Base-by-base conservation (phyloP, 2,888 invertebrate species). In the Flexamia atlantica region DNA sequence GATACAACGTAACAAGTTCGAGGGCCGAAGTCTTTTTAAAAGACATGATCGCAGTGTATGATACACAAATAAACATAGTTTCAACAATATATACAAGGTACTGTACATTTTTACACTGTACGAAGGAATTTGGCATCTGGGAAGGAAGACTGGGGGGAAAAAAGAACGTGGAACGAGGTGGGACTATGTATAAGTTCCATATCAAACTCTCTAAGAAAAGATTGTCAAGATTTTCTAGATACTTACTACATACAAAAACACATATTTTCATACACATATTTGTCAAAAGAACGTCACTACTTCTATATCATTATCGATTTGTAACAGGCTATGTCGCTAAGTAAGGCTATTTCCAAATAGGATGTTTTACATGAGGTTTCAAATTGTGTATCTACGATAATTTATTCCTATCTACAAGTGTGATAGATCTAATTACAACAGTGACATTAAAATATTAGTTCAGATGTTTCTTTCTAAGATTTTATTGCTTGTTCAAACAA, bases 171-270 rank as follows among this genome's bases (percentile, higher is more conserved):
- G 50, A 25, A 46, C 23, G 46, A 1, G 50, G 50, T 28, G 7
- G 50, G 36, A 5, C 12, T 40, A 23, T 36, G 50, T 50, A 76
- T 76, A 76, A 46, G 28, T 76, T 50, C 20, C 25, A 46, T 76
- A 76, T 50, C 76, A 76, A 76, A 76, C 76, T 76, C 50, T 7
- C 76, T 76, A 76, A 76, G 76, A 76, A 76, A 50, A 76, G 76
- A 76, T 76, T 76, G 76, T 76, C 76, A 76, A 76, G 76, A 76
- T 76, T 46, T 7, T 50, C 76, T 76, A 76, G 28, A 46, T 76
- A 46, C 42, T 72, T 14, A 25, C 76, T 76, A 76, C 46, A n/a
- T 76, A 76, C 76, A 76, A 76, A 72, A 76, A 76, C 76, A 76
- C 76, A 25, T 28, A 76, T 23, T 10, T 76, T 76, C 40, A 42